Conservation (phyloP, 2,113 vertebrate species). For the Rhinoderma darwinii region DNA sequence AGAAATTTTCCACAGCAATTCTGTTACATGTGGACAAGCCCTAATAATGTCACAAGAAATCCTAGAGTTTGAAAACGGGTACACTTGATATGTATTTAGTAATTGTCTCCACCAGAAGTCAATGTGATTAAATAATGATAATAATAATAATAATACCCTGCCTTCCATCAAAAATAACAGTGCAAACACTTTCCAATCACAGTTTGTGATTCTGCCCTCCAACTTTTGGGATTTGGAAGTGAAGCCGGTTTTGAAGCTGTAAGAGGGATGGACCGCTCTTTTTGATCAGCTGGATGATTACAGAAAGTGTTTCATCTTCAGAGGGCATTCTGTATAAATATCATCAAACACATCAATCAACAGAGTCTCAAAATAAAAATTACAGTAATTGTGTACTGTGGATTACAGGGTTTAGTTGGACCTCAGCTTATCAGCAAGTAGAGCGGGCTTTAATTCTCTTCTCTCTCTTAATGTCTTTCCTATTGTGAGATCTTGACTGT, state of each 20-base stretch:
- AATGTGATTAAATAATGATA: slow-evolving; percentile 3
- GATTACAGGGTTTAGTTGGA: neutral
- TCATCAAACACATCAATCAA: neutral
- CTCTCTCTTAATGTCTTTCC: neutral
- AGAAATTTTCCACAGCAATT: too few species aligned
- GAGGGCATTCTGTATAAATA: slow-evolving; percentile 3
- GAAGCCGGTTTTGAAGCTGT: neutral
- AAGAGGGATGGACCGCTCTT: neutral
- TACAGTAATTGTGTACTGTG: neutral
- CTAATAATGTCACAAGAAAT: neutral
- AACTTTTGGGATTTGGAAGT: neutral
- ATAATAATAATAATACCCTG: too few species aligned
- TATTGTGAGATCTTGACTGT: neutral
- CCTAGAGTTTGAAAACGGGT: neutral
- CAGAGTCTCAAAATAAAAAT: neutral
- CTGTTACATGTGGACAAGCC: too few species aligned
- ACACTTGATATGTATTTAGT: neutral
- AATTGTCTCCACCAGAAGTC: neutral
- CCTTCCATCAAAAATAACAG: neutral
- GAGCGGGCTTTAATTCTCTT: neutral
- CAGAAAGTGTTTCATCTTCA: neutral
- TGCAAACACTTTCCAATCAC: neutral
- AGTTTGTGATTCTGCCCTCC: neutral
- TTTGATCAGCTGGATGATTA: neutral
- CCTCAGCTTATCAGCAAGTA: neutral